Evolutionary conservation across 2,113 vertebrate species (phyloP).

Genomic region (Arizona elegans): DNA sequence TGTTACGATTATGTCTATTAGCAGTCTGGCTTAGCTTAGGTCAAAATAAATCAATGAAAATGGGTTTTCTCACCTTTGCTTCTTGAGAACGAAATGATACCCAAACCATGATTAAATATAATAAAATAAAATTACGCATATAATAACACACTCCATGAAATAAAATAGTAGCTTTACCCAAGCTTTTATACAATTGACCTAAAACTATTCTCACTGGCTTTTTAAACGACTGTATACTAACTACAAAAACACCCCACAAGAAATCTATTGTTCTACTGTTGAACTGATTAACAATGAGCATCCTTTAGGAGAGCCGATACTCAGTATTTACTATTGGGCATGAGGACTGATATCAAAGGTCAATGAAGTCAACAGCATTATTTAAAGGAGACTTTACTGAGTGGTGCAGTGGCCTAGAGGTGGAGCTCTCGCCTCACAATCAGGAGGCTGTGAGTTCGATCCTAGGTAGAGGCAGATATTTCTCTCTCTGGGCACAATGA

Average conservation of each 20-base stretch:
- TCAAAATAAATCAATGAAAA: conserved; percentile 36
- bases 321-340: not conserved
- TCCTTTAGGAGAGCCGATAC: not conserved
- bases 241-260: not conserved
- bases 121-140: not conserved
- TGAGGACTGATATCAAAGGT: not conserved
- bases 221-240: not conserved
- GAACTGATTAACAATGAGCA: not conserved
- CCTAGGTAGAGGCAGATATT: too few species aligned
- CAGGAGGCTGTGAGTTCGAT: too few species aligned
- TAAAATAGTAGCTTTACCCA: not conserved
- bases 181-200: not conserved
- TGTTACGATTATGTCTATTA: not conserved
- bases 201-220: not conserved
- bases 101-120: not conserved
- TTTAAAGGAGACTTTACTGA: not conserved
- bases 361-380: not conserved
- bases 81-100: not conserved
- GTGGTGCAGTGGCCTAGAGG: too few species aligned
- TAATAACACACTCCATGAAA: not conserved
- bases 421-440: too few species aligned
- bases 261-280: not conserved
- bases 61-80: conserved; percentile 3
- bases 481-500: too few species aligned
- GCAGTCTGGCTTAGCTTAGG: not conserved